Percentiles rank a stretch among this genome's conserved stretches.
Evolutionary conservation across 92 coral and sea anemone genomes (phyloP).

Genomic region (Umimayanthus kanabou): DNA sequence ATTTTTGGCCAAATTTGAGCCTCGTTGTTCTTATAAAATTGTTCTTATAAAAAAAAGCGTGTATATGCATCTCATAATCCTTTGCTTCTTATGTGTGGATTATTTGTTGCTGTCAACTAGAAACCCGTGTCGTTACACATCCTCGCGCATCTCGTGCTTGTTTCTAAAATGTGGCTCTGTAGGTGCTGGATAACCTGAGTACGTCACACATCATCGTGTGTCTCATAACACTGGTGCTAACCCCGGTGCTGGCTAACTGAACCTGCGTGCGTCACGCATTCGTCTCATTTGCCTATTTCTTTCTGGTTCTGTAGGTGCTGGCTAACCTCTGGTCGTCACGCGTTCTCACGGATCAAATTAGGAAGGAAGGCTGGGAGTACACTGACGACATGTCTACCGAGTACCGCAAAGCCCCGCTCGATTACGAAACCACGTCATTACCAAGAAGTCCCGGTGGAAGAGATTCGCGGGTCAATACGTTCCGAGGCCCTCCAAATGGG

Average conservation of each 20-base stretch:
- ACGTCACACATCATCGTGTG: background rate
- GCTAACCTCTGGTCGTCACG: slow-evolving; percentile 77
- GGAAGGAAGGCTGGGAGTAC: slow-evolving; percentile 81
- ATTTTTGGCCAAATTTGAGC: no score
- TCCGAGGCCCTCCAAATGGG: slow-evolving; percentile 49
- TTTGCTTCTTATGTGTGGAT: no score
- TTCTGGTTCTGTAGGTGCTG: slow-evolving; percentile 58
- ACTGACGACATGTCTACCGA: slow-evolving; percentile 52
- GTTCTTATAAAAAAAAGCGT: no score
- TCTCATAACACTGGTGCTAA: background rate
- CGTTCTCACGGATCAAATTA: slow-evolving; percentile 68
- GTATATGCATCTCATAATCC: no score
- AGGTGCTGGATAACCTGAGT: background rate
- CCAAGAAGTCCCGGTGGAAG: slow-evolving; percentile 73
- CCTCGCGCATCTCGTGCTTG: background rate
- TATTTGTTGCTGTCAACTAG: background rate
- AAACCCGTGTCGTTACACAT: background rate
- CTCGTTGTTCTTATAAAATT: no score
- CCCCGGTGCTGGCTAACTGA: slow-evolving; percentile 56
- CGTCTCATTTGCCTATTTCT: background rate
- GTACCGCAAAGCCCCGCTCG: slow-evolving; percentile 66
- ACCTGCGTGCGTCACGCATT: background rate
- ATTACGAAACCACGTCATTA: slow-evolving; percentile 73
- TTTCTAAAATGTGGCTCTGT: background rate
- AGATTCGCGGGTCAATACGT: slow-evolving; percentile 44